Percentiles rank a stretch among this genome's conserved stretches.
Conservation (phyloP, 2,888 invertebrate species). For the Euplagia quadripunctaria region DNA sequence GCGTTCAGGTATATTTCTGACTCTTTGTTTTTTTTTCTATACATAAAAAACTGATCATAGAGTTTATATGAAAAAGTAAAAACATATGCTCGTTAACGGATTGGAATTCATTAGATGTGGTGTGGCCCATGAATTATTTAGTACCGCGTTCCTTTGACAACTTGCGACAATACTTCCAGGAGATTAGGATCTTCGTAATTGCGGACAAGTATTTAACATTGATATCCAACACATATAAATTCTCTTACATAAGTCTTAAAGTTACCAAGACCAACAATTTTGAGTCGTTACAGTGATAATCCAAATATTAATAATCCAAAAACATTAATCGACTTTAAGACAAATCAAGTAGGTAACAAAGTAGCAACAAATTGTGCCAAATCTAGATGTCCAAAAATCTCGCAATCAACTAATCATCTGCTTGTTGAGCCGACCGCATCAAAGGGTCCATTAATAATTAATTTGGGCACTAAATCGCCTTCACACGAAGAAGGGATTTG, state of each 20-base stretch:
- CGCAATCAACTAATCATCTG: slow-evolving; percentile 79
- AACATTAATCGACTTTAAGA: slow-evolving; percentile 2
- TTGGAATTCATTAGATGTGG: too few relatives aligned
- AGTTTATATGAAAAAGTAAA: too few relatives aligned
- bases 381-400: slow-evolving; percentile 65
- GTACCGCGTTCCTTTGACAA: too few relatives aligned
- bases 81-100: too few relatives aligned
- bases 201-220: too few relatives aligned
- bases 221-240: too few relatives aligned
- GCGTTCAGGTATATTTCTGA: too few relatives aligned
- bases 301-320: not conserved
- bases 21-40: too few relatives aligned
- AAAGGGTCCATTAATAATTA: slow-evolving; percentile 83
- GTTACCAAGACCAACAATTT: not conserved
- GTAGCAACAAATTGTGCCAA: slow-evolving; percentile 16
- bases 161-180: too few relatives aligned
- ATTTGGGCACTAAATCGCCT: slow-evolving; percentile 85
- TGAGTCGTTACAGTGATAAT: not conserved
- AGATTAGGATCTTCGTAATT: too few relatives aligned
- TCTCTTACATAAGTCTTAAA: not conserved
- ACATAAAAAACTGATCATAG: too few relatives aligned
- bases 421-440: slow-evolving; percentile 71
- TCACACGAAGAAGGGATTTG: slow-evolving; percentile 83
- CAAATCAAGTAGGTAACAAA: slow-evolving; percentile 26
- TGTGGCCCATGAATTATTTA: too few relatives aligned